Evolutionary conservation across 2,113 vertebrate species (phyloP).

Genomic region (Neodontobutis hainanensis): DNA sequence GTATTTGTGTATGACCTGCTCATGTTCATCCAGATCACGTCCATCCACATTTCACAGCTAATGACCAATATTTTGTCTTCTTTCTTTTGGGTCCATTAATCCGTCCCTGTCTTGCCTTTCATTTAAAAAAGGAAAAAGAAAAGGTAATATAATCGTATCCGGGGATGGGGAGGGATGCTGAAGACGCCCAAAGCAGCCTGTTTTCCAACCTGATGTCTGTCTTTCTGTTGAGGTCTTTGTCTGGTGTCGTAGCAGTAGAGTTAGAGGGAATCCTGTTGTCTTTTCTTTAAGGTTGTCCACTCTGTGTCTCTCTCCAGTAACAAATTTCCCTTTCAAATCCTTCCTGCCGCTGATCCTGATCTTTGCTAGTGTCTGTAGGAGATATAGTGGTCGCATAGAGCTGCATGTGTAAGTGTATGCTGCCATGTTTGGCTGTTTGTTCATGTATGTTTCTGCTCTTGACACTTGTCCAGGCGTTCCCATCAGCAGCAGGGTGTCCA

Average conservation of each 20-base stretch:
- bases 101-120: constrained; percentile 74
- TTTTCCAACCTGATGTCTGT: constrained; percentile 61
- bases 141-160: constrained; percentile 70
- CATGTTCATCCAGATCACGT: constrained; percentile 24
- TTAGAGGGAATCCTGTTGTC: constrained; percentile 41
- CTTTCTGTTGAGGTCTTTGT: constrained; percentile 49
- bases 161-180: constrained; percentile 59
- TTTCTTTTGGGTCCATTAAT: constrained; percentile 77
- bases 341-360: constrained; percentile 56
- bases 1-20: constrained; percentile 4
- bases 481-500: constrained; percentile 94
- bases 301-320: constrained; percentile 41
- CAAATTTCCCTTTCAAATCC: constrained; percentile 45
- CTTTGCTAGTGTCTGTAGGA: constrained; percentile 36
- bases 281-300: constrained; percentile 22
- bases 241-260: constrained; percentile 49
- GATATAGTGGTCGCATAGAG: constrained; percentile 29
- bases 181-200: constrained; percentile 58
- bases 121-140: constrained; percentile 77
- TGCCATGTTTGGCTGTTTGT: constrained; percentile 8
- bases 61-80: constrained; percentile 69
- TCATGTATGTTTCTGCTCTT: constrained; percentile 27
- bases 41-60: constrained; percentile 63
- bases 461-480: constrained; percentile 86
- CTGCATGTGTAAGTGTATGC: constrained; percentile 40